Base-by-base conservation (phyloP, 2,888 invertebrate species). In the Cyrtodaria siliqua region DNA sequence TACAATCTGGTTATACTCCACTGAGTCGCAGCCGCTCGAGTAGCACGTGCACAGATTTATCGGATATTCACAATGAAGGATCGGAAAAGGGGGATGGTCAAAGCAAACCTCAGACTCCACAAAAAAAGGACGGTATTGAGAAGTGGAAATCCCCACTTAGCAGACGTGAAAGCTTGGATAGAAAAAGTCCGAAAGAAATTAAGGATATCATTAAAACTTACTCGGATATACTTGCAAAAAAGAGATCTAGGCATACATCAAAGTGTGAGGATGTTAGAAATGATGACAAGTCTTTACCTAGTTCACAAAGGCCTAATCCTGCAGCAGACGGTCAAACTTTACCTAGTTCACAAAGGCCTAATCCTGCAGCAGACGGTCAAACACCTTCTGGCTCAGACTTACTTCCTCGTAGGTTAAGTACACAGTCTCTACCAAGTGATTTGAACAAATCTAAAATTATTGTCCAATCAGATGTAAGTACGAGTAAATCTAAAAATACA, bases 141-240 rank as follows among this genome's bases (percentile, higher is more conserved):
- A 40, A 42, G 16, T n/a, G 38, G 18, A 67, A 40, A 42, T 49
- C 62, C 0, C 59, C 64, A 2, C 49, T 27, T n/a, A 57, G 49
- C 12, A 18, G 60, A 20, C 18, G 53, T 29, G 53, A 52, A 40
- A 59, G 64, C 59, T 33, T 38, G 14, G 64, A 72, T 18, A 29
- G 23, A 12, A 79, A 74, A 47, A 79, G 79, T 33, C 79, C 79
- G 12, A 44, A 73, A 6, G 73, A 79, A 62, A 59, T 74, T 16
- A 60, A 79, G 40, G 40, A 55, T 14, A 74, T 79, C 16, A 38
- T 79, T 16, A 55, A 70, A n/a, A 74, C 67, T 1, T 79, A 79
- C 33, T 70, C 79, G 2, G 44, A 62, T 61, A 79, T 78, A 14
- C 44, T 76, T 16, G 33, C 59, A 26, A 76, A 71, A 29, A 67